Base-by-base conservation (phyloP, 2,888 invertebrate genomes). In the Melanargia galathea region DNA sequence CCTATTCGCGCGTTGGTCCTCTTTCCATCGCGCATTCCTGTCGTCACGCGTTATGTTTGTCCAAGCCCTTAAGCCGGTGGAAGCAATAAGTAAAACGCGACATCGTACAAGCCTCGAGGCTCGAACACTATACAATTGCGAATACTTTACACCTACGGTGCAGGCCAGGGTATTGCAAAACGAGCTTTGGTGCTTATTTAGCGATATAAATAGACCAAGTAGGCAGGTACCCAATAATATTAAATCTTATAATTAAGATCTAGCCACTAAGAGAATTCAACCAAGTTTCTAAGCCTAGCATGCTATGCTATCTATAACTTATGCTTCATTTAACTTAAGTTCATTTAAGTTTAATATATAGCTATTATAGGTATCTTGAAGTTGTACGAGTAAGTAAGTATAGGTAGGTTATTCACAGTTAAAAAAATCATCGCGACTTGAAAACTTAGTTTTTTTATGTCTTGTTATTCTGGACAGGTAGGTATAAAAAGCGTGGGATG, bases 61-160 rank as follows among this genome's bases (percentile, higher is more conserved):
- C 43, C 18, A 43, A 43, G 18, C 43, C 43, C 18, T 43, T 43
- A 43, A 7, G 66, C 73, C 73, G 72, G 70, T 66, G 65, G 68
- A 65, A 58, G 67, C 78, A 78, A 80, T 77, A 81, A 81, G 75
- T 79, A 75, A 80, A 75, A 74, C 70, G 71, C 71, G 70, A 78
- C 69, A 62, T 72, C 70, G 75, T 74, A 73, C 69, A 72, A 66
- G 73, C 72, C 45, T 57, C 52, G 52, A 40, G 55, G 55, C 71
- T 63, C 63, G 61, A 66, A 60, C 26, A 46, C 56, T 60, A 49
- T 57, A 65, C 67, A 63, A 63, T 62, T 58, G 67, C 65, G 55
- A 69, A 63, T 62, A 60, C 35, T 62, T 66, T 61, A 67, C 67
- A 65, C 67, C 67, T 67, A 67, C 65, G 65, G 60, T 48, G n/a